Evolutionary conservation across 2,888 invertebrate species (phyloP).

Genomic region (Ormyrus nitidulus): DNA sequence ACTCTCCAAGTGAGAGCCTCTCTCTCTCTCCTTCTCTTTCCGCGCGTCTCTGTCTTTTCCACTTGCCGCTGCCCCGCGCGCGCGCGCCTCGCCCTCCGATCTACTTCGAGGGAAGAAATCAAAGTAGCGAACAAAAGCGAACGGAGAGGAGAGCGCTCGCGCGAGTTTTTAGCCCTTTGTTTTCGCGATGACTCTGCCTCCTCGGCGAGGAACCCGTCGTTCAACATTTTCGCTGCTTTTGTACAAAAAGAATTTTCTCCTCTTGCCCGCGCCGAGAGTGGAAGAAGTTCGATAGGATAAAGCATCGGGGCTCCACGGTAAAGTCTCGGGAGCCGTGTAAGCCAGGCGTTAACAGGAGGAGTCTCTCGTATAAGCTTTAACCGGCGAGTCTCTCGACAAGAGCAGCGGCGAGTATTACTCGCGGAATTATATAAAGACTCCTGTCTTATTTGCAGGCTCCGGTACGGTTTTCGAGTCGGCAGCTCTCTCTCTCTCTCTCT

Average conservation of each 20-base stretch:
- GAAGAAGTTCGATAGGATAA: slow-evolving; percentile 42
- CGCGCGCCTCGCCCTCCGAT: slow-evolving; percentile 40
- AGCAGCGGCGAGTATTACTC: slow-evolving; percentile 66
- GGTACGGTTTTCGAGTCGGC: slow-evolving; percentile 56
- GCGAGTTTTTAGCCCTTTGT: slow-evolving; percentile 64
- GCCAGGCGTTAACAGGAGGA: slow-evolving; percentile 63
- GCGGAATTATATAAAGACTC: slow-evolving; percentile 72
- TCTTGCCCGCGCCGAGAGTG: not conserved
- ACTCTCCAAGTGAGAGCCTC: slow-evolving; percentile 69
- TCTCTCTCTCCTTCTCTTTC: slow-evolving; percentile 59
- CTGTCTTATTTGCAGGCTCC: slow-evolving; percentile 70
- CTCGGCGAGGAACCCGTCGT: slow-evolving; percentile 13
- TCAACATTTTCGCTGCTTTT: slow-evolving; percentile 2
- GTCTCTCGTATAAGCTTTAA: slow-evolving; percentile 64
- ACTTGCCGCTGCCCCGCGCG: slow-evolving; percentile 5
- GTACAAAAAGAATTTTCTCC: not conserved
- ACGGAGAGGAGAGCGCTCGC: slow-evolving; percentile 67
- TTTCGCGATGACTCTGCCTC: not conserved
- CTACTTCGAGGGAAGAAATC: slow-evolving; percentile 71
- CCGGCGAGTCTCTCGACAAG: slow-evolving; percentile 45
- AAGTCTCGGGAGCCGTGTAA: slow-evolving; percentile 51
- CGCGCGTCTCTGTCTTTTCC: slow-evolving; percentile 50
- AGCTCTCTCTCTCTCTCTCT: too few relatives aligned
- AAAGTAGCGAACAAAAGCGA: slow-evolving; percentile 72
- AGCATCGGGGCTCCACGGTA: slow-evolving; percentile 21